phyloP scores from a whole-genome alignment of 2,797 vertebrate species.

The Pitangus sulphuratus region DNA sequence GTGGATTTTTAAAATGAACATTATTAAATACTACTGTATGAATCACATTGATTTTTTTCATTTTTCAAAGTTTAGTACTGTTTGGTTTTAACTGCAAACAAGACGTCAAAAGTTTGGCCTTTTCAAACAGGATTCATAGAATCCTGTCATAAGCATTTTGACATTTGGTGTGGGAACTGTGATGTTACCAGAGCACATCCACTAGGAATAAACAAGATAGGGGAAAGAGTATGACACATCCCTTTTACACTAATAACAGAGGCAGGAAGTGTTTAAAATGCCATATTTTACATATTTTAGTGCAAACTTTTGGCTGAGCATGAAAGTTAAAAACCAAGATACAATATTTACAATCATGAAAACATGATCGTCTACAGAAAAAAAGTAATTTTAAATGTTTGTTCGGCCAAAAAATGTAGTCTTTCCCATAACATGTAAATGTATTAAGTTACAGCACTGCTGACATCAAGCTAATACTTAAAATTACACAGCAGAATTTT shows the following conservation, averaged over 20 bases:
- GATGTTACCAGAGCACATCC: slow-evolving; percentile 45
- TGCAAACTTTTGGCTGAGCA: not conserved
- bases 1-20: not conserved
- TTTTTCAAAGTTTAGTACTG: not conserved
- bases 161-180: slow-evolving; percentile 72
- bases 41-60: not conserved
- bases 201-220: slow-evolving; percentile 67
- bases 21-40: not conserved
- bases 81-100: not conserved
- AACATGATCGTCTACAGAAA: not conserved
- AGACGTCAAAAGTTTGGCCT: not conserved
- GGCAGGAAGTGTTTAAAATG: slow-evolving; percentile 39
- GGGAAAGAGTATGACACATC: slow-evolving; percentile 40
- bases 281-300: slow-evolving; percentile 15
- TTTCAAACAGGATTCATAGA: slow-evolving; percentile 28
- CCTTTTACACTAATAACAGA: slow-evolving; percentile 46
- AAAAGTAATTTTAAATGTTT: not conserved
- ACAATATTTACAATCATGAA: not conserved
- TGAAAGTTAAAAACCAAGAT: not conserved
- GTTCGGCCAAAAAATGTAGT: not conserved
- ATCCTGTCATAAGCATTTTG: slow-evolving; percentile 38
- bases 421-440: not conserved
- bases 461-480: not conserved
- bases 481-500: not conserved
- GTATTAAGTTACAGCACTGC: not conserved